Evolutionary conservation across 1,140 invertebrate species (phyloP).

Genomic region (Lethrus apterus): DNA sequence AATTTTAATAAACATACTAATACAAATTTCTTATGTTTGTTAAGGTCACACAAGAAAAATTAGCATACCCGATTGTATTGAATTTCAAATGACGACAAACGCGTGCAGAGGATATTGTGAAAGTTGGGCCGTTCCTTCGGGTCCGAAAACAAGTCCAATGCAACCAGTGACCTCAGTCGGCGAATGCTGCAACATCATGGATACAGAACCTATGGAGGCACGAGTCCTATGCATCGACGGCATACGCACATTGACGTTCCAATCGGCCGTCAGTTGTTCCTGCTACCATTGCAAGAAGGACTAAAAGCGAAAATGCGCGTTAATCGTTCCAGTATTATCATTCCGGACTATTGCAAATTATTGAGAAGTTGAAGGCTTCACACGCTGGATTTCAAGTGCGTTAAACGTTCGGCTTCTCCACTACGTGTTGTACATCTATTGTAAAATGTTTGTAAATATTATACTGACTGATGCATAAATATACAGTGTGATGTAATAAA

Average conservation of each 20-base stretch:
- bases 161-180: slow-evolving; percentile 77
- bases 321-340: no score
- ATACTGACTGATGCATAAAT: slow-evolving; percentile 26
- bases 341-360: slow-evolving; percentile 1
- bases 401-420: background rate
- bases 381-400: background rate
- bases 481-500: background rate
- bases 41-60: slow-evolving; percentile 71
- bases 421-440: background rate
- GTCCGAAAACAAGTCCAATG: slow-evolving; percentile 54
- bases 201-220: slow-evolving; percentile 66
- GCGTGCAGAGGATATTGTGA: slow-evolving; percentile 81
- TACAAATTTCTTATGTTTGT: slow-evolving; percentile 10
- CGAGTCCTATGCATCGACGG: slow-evolving; percentile 70
- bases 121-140: slow-evolving; percentile 66
- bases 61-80: slow-evolving; percentile 72
- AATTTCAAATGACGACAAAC: slow-evolving; percentile 78
- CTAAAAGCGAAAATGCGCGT: slow-evolving; percentile 37
- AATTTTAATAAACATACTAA: no score
- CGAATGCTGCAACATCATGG: slow-evolving; percentile 84
- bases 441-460: slow-evolving; percentile 26
- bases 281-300: slow-evolving; percentile 83
- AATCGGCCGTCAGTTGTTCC: slow-evolving; percentile 72
- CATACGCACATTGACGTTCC: slow-evolving; percentile 66
- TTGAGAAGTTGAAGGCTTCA: background rate